Percentiles rank a stretch among this genome's conserved stretches.
Evolutionary conservation across 2,113 vertebrate species (phyloP).

Genomic region (Axis porcinus): DNA sequence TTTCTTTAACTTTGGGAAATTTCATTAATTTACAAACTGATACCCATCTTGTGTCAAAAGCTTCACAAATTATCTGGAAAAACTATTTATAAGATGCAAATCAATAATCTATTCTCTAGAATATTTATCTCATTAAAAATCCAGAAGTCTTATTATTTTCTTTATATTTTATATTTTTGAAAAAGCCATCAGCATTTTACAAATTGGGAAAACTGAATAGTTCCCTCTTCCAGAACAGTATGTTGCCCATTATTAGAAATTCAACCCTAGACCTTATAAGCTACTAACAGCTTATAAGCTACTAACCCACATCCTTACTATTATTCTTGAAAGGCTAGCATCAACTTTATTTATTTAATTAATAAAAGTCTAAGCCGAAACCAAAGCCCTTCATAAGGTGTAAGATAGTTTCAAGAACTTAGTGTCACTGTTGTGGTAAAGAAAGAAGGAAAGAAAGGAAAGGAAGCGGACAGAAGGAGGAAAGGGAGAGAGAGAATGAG

Average conservation of each 20-base stretch:
- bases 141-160: background rate
- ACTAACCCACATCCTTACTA: background rate
- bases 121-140: slow-evolving; percentile 15
- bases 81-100: background rate
- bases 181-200: background rate
- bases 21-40: background rate
- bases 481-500: background rate
- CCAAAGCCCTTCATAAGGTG: background rate
- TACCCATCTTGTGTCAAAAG: background rate
- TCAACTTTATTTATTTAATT: background rate
- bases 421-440: background rate
- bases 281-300: background rate
- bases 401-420: background rate
- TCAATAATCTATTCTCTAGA: background rate
- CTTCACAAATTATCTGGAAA: background rate
- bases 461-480: background rate
- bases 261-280: background rate
- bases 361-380: background rate
- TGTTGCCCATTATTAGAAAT: background rate
- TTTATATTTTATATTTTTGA: background rate
- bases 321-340: background rate
- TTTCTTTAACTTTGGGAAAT: slow-evolving; percentile 25
- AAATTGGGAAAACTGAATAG: background rate
- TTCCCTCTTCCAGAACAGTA: background rate
- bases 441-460: background rate